Evolutionary conservation across 1,140 invertebrate species (phyloP), one percentile per base, ranked within the genome.

Genomic region (Apis florea): DNA sequence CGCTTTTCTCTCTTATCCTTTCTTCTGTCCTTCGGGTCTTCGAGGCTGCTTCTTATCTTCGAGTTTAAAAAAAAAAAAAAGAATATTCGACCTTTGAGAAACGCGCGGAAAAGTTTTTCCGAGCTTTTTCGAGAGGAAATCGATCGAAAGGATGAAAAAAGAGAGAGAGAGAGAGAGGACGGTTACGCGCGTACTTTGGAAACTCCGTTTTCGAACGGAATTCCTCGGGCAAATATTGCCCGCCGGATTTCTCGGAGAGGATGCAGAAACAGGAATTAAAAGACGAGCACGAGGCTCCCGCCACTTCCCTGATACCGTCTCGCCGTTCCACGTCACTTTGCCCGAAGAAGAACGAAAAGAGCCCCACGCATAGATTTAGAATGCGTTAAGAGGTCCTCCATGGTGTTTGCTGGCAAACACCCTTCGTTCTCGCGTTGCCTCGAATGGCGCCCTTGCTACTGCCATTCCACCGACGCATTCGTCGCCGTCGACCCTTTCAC

Each of bases 361-460:
- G 71, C 87, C 83, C 88, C 79, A 81, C 87, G 85, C 77, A 79
- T 82, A 85, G 78, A 84, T 88, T 88, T 88, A 88, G 88, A 82
- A 88, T 80, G 85, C 79, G 88, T 90, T 89, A 89, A 92, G 91
- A 91, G 91, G 79, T 84, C 79, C 90, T 92, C 87, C 64, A 90
- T 85, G 72, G 59, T 93, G 92, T 93, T 92, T 93, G 89, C 90
- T 75, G 70, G 87, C 90, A 92, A 92, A 91, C 92, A 93, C 90
- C 91, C 92, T 92, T 91, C 89, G 87, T 90, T 86, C 83, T 86
- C 69, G 83, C 86, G 83, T 82, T 71, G 66, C 77, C 83, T 83
- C 80, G 71, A n/a, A 85, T 88, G 89, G 89, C 89, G 91, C 92
- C 91, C 90, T 90, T 83, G 54, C 47, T 61, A 80, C 68, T 79